Percentiles rank a stretch among this genome's conserved stretches.
Evolutionary conservation across 2,797 vertebrate species (phyloP).

Genomic region (Cephalopachus bancanus): DNA sequence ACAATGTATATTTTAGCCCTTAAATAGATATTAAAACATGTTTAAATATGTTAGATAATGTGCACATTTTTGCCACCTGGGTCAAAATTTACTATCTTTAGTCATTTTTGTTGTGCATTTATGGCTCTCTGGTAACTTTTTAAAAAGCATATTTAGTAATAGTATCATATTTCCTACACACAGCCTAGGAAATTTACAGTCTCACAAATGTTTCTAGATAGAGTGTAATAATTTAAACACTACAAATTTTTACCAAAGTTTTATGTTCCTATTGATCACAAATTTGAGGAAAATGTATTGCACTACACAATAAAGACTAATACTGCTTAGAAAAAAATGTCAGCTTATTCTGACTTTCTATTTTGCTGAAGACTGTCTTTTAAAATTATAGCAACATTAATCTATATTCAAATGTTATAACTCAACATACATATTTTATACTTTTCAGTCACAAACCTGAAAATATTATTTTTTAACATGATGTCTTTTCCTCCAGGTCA

Average conservation of each 20-base stretch:
- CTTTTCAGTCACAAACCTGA: neutral
- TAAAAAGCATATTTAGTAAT: neutral
- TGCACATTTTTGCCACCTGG: neutral
- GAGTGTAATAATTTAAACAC: constrained; percentile 17
- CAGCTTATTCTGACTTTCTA: constrained; percentile 50
- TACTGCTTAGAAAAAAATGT: constrained; percentile 24
- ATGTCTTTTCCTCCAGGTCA: neutral
- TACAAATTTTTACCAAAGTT: constrained; percentile 6
- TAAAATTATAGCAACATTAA: constrained; percentile 62
- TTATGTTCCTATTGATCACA: constrained; percentile 19
- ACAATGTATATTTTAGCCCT: neutral
- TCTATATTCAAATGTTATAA: neutral
- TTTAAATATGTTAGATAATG: neutral
- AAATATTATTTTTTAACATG: constrained; percentile 1
- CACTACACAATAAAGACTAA: neutral
- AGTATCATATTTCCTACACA: neutral
- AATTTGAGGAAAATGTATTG: neutral
- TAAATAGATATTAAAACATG: neutral
- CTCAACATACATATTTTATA: constrained; percentile 20
- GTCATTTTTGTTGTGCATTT: neutral
- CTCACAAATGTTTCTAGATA: constrained; percentile 28
- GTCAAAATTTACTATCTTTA: constrained; percentile 39
- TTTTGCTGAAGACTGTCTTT: constrained; percentile 55
- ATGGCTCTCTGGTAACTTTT: neutral
- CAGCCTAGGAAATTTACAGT: neutral